Percentiles rank a stretch among this genome's conserved stretches.
Evolutionary conservation across 2,797 vertebrate genomes (phyloP).

Genomic region (Takifugu ocellatus): DNA sequence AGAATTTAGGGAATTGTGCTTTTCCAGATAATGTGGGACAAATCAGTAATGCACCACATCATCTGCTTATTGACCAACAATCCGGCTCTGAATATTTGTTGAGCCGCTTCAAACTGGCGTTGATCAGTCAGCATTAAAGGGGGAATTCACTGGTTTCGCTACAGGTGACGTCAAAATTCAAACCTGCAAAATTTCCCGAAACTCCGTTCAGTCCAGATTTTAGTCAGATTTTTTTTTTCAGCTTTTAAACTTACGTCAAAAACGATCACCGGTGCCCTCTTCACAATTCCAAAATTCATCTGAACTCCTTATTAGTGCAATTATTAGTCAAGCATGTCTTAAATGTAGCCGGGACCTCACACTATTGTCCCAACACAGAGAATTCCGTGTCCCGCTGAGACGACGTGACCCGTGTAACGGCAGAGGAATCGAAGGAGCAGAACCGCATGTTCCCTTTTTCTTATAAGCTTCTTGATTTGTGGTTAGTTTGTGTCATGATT

Average conservation of each 20-base stretch:
- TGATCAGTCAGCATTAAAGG: neutral
- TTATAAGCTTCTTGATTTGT: too few species aligned
- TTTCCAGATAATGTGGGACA: slow-evolving; percentile 38
- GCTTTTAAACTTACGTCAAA: slow-evolving; percentile 44
- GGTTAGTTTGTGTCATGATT: too few species aligned
- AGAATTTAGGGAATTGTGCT: slow-evolving; percentile 28
- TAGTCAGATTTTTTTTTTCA: slow-evolving; percentile 30
- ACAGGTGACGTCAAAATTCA: neutral
- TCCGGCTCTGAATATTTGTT: neutral
- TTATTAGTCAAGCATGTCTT: slow-evolving; percentile 69
- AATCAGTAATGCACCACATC: slow-evolving; percentile 33
- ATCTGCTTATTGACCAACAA: slow-evolving; percentile 35
- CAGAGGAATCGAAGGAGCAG: slow-evolving; percentile 20
- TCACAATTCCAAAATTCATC: slow-evolving; percentile 53
- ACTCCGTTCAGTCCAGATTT: slow-evolving; percentile 9
- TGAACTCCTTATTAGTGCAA: slow-evolving; percentile 72
- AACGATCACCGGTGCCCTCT: slow-evolving; percentile 43
- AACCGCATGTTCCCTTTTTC: slow-evolving; percentile 1
- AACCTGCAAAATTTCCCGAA: slow-evolving; percentile 5
- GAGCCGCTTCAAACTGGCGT: neutral
- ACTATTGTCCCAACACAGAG: slow-evolving; percentile 49
- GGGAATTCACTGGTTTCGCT: neutral
- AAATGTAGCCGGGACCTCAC: slow-evolving; percentile 52
- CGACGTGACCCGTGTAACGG: slow-evolving; percentile 39
- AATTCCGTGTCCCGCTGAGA: slow-evolving; percentile 43